Percentiles rank a stretch among this genome's conserved stretches.
These are phyloP conservation scores for Zaprionus capensis DNA, from an alignment of 1,140 invertebrate species.

Conservation along the genomic window DNA sequence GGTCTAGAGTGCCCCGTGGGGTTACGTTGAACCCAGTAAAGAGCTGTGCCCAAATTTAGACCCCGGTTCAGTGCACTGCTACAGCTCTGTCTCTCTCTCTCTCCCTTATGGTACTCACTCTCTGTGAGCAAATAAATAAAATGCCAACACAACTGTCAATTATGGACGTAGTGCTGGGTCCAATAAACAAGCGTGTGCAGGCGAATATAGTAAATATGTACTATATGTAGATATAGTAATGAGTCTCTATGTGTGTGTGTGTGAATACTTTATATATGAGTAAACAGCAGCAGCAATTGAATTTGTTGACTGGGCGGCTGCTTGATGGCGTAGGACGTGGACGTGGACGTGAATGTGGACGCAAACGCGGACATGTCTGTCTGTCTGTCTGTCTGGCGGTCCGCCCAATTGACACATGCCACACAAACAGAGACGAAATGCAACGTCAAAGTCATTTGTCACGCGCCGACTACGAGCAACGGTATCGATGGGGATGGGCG, in stretches of 20 bases:
- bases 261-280: conserved; percentile 52
- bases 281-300: conserved; percentile 76
- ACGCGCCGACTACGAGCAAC: conserved; percentile 65
- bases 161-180: conserved; percentile 65
- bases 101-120: too few relatives aligned
- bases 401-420: conserved; percentile 52
- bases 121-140: conserved; percentile 65
- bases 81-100: background rate
- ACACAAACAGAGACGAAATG: conserved; percentile 59
- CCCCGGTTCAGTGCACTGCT: conserved; percentile 68
- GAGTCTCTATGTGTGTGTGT: conserved; percentile 26
- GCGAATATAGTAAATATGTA: conserved; percentile 29
- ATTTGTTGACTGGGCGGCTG: conserved; percentile 65
- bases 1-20: conserved; percentile 55
- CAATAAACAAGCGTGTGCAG: conserved; percentile 48
- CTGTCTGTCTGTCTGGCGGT: background rate
- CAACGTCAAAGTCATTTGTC: conserved; percentile 82
- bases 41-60: conserved; percentile 79
- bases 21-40: conserved; percentile 75
- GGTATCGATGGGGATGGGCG: conserved; percentile 63
- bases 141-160: conserved; percentile 79
- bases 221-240: conserved; percentile 12
- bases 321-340: conserved; percentile 58
- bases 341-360: conserved; percentile 1
- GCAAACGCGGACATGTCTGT: background rate